phyloP scores from a whole-genome alignment of 1,140 invertebrate genomes.

The Doryteuthis pealeii region DNA sequence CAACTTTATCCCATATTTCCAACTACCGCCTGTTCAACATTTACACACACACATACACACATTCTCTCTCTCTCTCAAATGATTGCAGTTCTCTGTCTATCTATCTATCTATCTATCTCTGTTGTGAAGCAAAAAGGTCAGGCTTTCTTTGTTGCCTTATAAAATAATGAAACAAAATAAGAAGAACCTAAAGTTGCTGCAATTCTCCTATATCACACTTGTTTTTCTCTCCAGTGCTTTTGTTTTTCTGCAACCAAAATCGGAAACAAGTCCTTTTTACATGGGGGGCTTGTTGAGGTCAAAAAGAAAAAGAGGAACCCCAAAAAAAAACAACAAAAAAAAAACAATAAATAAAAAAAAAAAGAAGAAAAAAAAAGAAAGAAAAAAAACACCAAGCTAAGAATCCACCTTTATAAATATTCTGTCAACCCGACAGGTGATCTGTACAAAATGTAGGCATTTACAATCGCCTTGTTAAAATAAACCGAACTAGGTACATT shows the following conservation, averaged over 20 bases:
- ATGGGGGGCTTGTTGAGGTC: neutral
- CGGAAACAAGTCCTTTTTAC: neutral
- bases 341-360: too few species aligned
- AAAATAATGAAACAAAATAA: neutral
- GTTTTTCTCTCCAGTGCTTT: conserved; percentile 8
- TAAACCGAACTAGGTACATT: conserved; percentile 6
- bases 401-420: too few species aligned
- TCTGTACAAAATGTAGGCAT: neutral
- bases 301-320: neutral
- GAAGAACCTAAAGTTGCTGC: neutral
- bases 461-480: conserved; percentile 10
- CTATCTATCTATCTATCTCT: too few species aligned
- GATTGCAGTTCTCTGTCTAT: too few species aligned
- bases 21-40: too few species aligned
- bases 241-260: conserved; percentile 3
- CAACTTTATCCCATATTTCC: too few species aligned
- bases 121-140: neutral
- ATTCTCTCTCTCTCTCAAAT: too few species aligned
- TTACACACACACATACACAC: too few species aligned
- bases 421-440: too few species aligned
- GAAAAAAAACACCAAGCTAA: too few species aligned
- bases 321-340: neutral
- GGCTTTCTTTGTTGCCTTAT: neutral
- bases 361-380: too few species aligned
- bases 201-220: neutral